Evolutionary conservation across 2,113 vertebrate species (phyloP), one percentile per base, ranked within the genome.

Genomic region (Craseonycteris thonglongyai): DNA sequence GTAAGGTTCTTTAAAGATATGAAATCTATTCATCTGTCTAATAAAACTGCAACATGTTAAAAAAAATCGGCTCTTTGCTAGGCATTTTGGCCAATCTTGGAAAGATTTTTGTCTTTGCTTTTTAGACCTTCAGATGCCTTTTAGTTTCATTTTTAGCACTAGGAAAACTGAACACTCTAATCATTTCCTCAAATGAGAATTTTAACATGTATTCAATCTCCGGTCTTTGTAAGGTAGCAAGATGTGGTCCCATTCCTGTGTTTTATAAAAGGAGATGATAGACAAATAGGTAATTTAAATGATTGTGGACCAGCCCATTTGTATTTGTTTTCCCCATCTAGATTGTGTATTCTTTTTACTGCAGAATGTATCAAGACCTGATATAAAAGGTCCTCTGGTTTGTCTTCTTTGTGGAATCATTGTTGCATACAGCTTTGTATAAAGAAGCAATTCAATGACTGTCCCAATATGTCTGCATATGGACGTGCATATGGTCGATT

Each of bases 401-500:
- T 97, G 92, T 86, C 84, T 6, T 9, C 40, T 90, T 83, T 93
- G 47, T 93, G 66, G 24, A 61, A 94, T 96, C 78, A 28, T 56
- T 91, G 88, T 88, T 93, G 71, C 72, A 76, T 54, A 87, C 58
- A 94, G n/a, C 96, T 97, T 97, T 15, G 15, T 91, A 65, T 84
- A 94, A 97, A 94, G 87, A 93, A 96, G 82, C 88, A 66, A 93
- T 97, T 97, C 96, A 95, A 93, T 87, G 91, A 91, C 65, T 92
- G 54, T 96, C 94, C 97, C 79, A 49, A 94, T 93, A 86, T 94
- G 76, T 95, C 89, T 98, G 91, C 96, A 88, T 93, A 95, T 93
- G 98, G 97, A 86, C 93, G 74, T 94, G 93, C 98, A 98, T 98
- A 98, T 97, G 98, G 98, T 97, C 26, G 95, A 96, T 98, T 98